Percentiles rank a stretch among this genome's conserved stretches.
Conservation (phyloP, 1,140 invertebrate genomes). For the fruit fly (Drosophila melanogaster) region DNA sequence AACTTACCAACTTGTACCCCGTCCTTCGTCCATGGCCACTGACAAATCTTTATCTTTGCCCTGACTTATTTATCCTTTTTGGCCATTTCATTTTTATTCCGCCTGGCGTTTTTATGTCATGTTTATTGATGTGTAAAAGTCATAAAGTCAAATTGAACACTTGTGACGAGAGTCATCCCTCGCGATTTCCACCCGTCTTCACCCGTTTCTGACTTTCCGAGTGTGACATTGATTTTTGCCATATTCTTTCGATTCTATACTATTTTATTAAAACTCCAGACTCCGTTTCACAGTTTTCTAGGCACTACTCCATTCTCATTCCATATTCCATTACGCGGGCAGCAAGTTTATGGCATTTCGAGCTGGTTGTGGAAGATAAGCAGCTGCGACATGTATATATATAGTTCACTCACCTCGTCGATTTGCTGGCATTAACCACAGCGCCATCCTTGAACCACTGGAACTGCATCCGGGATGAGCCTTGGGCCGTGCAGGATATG, state of each 20-base stretch:
- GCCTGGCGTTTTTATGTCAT: conserved; percentile 74
- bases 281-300: background rate
- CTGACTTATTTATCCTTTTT: conserved; percentile 82
- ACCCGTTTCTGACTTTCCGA: background rate
- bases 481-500: conserved; percentile 90
- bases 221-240: conserved; percentile 39
- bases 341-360: conserved; percentile 9
- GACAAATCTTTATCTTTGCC: conserved; percentile 78
- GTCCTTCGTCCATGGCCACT: conserved; percentile 15
- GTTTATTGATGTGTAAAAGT: conserved; percentile 84
- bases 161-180: conserved; percentile 50
- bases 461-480: conserved; percentile 90
- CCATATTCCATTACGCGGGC: background rate
- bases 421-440: conserved; percentile 89
- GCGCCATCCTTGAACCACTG: conserved; percentile 93
- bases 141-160: conserved; percentile 84
- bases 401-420: conserved; percentile 87
- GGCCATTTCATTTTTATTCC: conserved; percentile 76
- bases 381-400: conserved; percentile 7
- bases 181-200: conserved; percentile 1
- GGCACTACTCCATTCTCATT: too few relatives aligned
- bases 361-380: conserved; percentile 11
- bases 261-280: conserved; percentile 53
- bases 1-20: conserved; percentile 1
- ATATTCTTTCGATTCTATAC: conserved; percentile 27